phyloP scores from a whole-genome alignment of 2,797 vertebrate genomes.

The Helicolenus hilgendorfi region DNA sequence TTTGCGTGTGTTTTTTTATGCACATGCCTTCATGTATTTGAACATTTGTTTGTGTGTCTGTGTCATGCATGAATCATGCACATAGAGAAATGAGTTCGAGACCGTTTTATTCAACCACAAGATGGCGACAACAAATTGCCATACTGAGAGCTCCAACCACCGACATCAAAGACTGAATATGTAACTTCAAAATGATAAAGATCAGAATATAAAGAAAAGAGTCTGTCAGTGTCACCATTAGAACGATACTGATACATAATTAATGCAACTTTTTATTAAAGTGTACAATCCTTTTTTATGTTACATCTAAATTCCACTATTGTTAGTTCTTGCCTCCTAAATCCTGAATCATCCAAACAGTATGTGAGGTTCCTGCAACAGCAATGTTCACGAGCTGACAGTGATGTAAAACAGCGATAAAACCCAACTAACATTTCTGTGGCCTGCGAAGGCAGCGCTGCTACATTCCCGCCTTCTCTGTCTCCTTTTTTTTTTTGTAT shows the following conservation, averaged over 20 bases:
- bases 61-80: background rate
- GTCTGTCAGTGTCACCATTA: background rate
- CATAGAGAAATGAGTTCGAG: background rate
- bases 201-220: background rate
- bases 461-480: slow-evolving; percentile 28
- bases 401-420: slow-evolving; percentile 72
- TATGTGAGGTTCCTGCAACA: slow-evolving; percentile 39
- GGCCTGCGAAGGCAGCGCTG: slow-evolving; percentile 41
- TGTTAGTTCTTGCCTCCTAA: background rate
- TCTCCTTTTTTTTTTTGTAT: slow-evolving; percentile 6
- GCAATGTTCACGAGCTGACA: slow-evolving; percentile 59
- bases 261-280: background rate
- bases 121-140: slow-evolving; percentile 71
- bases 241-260: background rate
- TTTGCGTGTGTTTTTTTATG: background rate
- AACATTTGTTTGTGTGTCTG: background rate
- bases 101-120: slow-evolving; percentile 61
- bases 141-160: background rate
- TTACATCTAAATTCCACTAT: background rate
- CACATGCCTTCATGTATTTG: background rate
- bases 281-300: background rate
- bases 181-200: background rate
- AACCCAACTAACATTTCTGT: slow-evolving; percentile 62
- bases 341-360: slow-evolving; percentile 20
- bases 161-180: background rate